A percentile compares a stretch with the other conserved stretches of the same genome.
These are phyloP conservation scores for Psittacula derbiana DNA, from an alignment of 2,797 vertebrate genomes.

Conservation along the genomic window DNA sequence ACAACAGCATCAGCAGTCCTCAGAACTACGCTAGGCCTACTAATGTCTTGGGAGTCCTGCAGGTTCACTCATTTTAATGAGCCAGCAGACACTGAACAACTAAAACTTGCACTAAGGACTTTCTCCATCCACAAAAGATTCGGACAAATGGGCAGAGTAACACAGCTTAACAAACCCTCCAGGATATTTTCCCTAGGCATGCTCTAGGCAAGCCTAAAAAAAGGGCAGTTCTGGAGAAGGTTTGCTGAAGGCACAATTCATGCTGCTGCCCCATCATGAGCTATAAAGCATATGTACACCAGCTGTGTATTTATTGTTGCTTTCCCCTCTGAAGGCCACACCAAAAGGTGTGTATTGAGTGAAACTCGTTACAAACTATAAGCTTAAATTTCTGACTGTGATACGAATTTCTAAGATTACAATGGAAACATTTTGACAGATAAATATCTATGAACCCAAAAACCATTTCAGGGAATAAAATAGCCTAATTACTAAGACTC, in stretches of 20 bases:
- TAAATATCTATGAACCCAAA: conserved; percentile 3
- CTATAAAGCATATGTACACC: neutral
- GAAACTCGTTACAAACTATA: conserved; percentile 24
- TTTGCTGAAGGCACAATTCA: neutral
- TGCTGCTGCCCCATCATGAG: neutral
- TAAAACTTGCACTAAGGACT: neutral
- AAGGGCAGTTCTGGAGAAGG: neutral
- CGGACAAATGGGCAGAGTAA: neutral
- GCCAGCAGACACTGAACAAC: neutral
- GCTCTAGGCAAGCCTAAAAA: neutral
- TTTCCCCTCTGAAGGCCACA: conserved; percentile 47
- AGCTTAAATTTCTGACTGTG: conserved; percentile 18
- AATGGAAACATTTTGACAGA: neutral
- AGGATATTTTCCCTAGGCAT: neutral
- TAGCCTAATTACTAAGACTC: neutral
- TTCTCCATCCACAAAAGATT: neutral
- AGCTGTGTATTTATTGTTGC: neutral
- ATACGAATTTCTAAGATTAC: conserved; percentile 38
- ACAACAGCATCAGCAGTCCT: neutral
- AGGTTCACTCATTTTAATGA: neutral
- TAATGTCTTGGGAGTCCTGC: neutral
- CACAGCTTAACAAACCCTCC: neutral
- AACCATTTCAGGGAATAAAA: neutral
- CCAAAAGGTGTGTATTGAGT: conserved; percentile 6
- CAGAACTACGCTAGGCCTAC: neutral